Conservation (phyloP, 2,888 invertebrate genomes). For the Drosophila trichaetosa region DNA sequence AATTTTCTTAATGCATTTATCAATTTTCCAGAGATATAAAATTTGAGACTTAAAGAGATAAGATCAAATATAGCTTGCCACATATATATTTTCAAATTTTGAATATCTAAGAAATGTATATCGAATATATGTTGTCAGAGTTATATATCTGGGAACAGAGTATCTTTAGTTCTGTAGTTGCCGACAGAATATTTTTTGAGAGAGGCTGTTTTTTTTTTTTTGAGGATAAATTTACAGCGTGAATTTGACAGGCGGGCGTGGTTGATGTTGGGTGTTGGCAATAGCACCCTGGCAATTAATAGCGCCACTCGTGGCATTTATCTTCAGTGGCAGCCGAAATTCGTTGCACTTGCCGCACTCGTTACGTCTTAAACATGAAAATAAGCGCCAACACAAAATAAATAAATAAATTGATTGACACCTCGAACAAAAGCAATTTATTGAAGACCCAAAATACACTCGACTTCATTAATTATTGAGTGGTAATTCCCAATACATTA, state of each 20-base stretch:
- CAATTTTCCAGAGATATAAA: neutral
- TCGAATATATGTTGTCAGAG: neutral
- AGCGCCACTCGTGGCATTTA: conserved; percentile 33
- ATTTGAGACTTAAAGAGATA: neutral
- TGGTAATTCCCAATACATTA: conserved; percentile 9
- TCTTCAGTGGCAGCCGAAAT: conserved; percentile 32
- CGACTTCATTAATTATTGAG: conserved; percentile 43
- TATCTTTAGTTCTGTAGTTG: neutral
- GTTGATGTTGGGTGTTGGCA: conserved; percentile 11
- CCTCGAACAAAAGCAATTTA: conserved; percentile 33
- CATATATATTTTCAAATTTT: neutral
- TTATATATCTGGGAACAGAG: neutral
- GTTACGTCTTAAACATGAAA: conserved; percentile 1
- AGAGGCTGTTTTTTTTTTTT: neutral
- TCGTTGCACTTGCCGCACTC: conserved; percentile 39
- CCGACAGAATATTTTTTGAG: neutral
- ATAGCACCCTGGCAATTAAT: conserved; percentile 36
- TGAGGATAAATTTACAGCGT: conserved; percentile 35
- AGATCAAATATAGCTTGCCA: neutral
- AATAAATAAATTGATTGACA: conserved; percentile 37
- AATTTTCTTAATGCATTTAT: neutral
- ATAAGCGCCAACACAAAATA: conserved; percentile 5
- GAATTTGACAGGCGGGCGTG: conserved; percentile 33
- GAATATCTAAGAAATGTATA: neutral
- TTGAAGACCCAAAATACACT: conserved; percentile 15